Base-by-base conservation (phyloP, 2,888 invertebrate genomes). In the Zaprionus bogoriensis region DNA sequence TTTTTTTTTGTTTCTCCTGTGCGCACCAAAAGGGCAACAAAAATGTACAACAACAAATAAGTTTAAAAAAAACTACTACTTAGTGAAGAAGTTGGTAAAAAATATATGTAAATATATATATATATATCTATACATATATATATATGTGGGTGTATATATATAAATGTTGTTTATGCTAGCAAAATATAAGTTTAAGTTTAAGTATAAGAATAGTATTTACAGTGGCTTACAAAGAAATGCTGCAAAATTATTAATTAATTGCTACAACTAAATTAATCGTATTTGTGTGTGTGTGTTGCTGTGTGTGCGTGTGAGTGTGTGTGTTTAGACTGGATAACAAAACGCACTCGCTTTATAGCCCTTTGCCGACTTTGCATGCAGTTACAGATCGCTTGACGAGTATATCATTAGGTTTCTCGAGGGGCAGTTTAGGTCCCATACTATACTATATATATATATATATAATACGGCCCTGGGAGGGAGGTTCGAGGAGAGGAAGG, bases 261-360 rank as follows among this genome's bases (percentile, higher is more conserved):
- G 42, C 47, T 50, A 45, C 12, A 58, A 47, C 52, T 66, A 54
- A 61, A 71, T 54, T 57, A 32, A 50, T 25, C 25, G 20, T 50
- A 39, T 39, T 23, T 36, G 22, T 48, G 14, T 48, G 32, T 10
- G 10, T n/a, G n/a, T n/a, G n/a, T n/a, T n/a, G n/a, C n/a, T n/a
- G n/a, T n/a, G n/a, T n/a, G 27, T 32, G 32, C 14, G n/a, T 50
- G 25, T 50, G 17, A 38, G 14, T 39, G 23, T 39, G n/a, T 48
- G 47, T 48, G 48, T 48, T 12, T 58, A 61, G 77, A 80, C 76
- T 84, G 81, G 68, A 60, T 74, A 78, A 78, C 70, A 74, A 74
- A 74, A 57, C 46, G 30, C 53, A 57, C 32, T 36, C 62, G 65
- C 17, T 14, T 36, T 20, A 22, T 12, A 32, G 42, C 30, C 47